phyloP scores from a whole-genome alignment of 1,140 invertebrate species.

The Bombus huntii region DNA sequence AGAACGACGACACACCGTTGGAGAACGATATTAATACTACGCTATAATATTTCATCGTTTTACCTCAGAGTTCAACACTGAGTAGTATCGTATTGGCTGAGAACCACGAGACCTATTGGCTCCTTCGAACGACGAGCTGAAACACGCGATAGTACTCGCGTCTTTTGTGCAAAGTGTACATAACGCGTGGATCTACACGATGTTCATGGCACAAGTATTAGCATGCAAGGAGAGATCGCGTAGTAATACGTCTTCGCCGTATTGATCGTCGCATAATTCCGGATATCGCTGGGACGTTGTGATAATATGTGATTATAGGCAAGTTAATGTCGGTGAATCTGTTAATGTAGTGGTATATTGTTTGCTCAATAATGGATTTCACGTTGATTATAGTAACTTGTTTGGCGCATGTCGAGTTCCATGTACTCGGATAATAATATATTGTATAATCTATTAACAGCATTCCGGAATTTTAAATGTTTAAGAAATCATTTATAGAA shows the following conservation, averaged over 20 bases:
- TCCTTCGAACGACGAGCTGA: neutral
- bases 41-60: slow-evolving; percentile 16
- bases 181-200: neutral
- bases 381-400: neutral
- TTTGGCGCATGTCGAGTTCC: neutral
- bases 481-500: too few relatives aligned
- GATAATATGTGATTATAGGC: slow-evolving; percentile 2
- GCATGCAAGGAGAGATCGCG: neutral
- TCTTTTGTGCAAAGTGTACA: neutral
- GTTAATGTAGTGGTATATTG: neutral
- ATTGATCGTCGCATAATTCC: slow-evolving; percentile 26
- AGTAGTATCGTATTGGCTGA: neutral
- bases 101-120: neutral
- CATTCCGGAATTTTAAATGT: too few relatives aligned
- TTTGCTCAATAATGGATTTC: neutral
- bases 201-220: neutral
- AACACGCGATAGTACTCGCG: neutral
- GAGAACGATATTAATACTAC: slow-evolving; percentile 14
- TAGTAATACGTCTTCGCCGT: neutral
- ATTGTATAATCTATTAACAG: too few relatives aligned
- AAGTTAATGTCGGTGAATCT: slow-evolving; percentile 2
- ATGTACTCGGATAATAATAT: too few relatives aligned
- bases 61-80: neutral
- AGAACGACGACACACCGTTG: slow-evolving; percentile 12
- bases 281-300: slow-evolving; percentile 11